These are phyloP conservation scores for Eurystomus glaucurus DNA, from an alignment of 2,797 vertebrate species.

Conservation along the genomic window DNA sequence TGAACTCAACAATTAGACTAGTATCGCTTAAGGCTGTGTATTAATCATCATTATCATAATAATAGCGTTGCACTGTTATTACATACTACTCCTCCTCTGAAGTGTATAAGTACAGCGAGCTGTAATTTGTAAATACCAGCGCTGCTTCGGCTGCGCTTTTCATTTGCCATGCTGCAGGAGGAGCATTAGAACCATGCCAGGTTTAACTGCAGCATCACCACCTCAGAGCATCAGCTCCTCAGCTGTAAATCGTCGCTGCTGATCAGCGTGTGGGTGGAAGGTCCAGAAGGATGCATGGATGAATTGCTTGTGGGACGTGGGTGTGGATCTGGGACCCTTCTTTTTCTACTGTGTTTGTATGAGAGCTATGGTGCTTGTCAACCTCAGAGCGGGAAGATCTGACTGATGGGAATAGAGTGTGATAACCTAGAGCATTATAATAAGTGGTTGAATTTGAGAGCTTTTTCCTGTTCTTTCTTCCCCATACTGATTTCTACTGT, in stretches of 20 bases:
- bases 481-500: fast-evolving
- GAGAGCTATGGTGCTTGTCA: background rate
- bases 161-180: background rate
- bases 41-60: conserved; percentile 59
- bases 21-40: background rate
- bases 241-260: fast-evolving
- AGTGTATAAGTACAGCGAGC: background rate
- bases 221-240: background rate
- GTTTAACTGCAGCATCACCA: background rate
- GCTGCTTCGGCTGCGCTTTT: background rate
- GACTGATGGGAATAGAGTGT: background rate
- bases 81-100: conserved; percentile 45
- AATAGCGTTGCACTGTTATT: conserved; percentile 31
- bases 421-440: background rate
- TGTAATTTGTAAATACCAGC: conserved; percentile 20
- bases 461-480: background rate
- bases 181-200: background rate
- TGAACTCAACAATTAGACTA: background rate
- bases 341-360: background rate
- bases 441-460: background rate
- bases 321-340: background rate
- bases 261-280: fast-evolving
- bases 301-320: fast-evolving
- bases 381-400: background rate
- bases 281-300: fast-evolving